Percentiles rank a stretch among this genome's conserved stretches.
phyloP scores from a whole-genome alignment of 2,888 invertebrate species.

The Liodrosophila aerea region DNA sequence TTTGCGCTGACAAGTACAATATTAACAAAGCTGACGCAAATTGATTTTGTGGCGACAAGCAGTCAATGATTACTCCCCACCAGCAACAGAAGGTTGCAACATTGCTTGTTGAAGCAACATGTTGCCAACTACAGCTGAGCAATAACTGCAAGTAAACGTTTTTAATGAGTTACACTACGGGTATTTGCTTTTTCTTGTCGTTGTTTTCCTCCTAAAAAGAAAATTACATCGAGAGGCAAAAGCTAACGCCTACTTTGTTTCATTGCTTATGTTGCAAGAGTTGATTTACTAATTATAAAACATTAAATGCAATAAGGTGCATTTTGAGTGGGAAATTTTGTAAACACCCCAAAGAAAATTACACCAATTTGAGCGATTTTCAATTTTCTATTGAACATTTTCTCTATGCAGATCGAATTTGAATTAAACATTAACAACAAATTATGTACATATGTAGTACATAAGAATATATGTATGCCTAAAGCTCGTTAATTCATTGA shows the following conservation, averaged over 20 bases:
- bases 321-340: conserved; percentile 1
- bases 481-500: conserved; percentile 32
- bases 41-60: conserved; percentile 33
- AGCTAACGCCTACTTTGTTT: conserved; percentile 41
- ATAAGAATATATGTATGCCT: conserved; percentile 18
- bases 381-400: neutral
- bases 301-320: conserved; percentile 8
- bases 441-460: conserved; percentile 8
- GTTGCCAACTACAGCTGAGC: conserved; percentile 39
- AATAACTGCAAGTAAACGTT: conserved; percentile 48
- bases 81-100: conserved; percentile 40
- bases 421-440: too few species aligned
- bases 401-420: too few species aligned
- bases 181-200: conserved; percentile 27
- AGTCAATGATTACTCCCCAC: conserved; percentile 18
- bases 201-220: conserved; percentile 19
- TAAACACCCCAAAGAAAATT: neutral
- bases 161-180: conserved; percentile 58
- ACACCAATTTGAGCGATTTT: too few species aligned
- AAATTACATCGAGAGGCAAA: conserved; percentile 25
- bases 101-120: conserved; percentile 54
- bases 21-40: conserved; percentile 36
- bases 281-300: neutral
- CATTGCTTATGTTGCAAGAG: conserved; percentile 33
- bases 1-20: conserved; percentile 26